Percentiles rank a stretch among this genome's conserved stretches.
Conservation (phyloP, 2,888 invertebrate genomes). For the Notocelia uddmanniana region DNA sequence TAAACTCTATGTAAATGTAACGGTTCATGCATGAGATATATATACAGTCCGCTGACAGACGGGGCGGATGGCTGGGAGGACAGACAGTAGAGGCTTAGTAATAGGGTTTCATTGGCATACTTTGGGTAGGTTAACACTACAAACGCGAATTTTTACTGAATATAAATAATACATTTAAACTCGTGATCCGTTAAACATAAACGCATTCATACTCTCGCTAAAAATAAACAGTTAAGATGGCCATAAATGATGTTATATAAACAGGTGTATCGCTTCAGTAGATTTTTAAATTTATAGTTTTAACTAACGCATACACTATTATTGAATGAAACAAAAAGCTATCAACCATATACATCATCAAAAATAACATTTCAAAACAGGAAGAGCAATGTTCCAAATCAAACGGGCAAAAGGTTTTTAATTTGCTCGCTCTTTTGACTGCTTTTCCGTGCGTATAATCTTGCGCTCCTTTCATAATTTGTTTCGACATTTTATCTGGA, state of each 20-base stretch:
- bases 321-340: not conserved
- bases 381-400: conserved; percentile 10
- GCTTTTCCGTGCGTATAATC: conserved; percentile 31
- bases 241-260: not conserved
- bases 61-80: too few relatives aligned
- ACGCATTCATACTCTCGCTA: not conserved
- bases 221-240: not conserved
- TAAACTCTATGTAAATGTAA: too few relatives aligned
- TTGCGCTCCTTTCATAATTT: conserved; percentile 38
- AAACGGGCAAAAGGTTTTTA: conserved; percentile 20
- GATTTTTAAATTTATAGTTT: not conserved
- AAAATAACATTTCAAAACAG: conserved; percentile 4
- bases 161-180: too few relatives aligned
- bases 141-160: too few relatives aligned
- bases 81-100: too few relatives aligned
- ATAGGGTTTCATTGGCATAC: too few relatives aligned
- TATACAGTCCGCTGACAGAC: too few relatives aligned
- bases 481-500: conserved; percentile 42
- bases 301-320: not conserved
- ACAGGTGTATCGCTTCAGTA: not conserved
- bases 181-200: too few relatives aligned
- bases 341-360: not conserved
- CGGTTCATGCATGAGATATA: too few relatives aligned
- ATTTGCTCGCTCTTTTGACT: conserved; percentile 7
- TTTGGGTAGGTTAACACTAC: too few relatives aligned